A percentile compares a stretch with the other conserved stretches of the same genome.
Evolutionary conservation across 92 coral and sea anemone species (phyloP).

Genomic region (Phenganax subtilis): DNA sequence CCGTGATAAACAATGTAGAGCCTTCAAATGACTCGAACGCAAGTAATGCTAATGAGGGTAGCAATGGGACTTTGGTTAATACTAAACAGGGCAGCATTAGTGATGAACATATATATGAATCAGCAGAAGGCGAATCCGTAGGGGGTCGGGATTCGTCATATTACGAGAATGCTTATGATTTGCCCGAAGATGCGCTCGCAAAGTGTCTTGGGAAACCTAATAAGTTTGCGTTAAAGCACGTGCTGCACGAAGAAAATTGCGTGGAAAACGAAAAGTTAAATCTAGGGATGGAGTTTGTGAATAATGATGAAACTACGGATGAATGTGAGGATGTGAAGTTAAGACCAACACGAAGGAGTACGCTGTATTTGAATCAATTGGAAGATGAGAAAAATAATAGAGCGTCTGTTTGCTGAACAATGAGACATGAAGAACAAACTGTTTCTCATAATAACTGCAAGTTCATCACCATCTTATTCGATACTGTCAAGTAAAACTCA

Average conservation of each 20-base stretch:
- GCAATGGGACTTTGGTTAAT: background rate
- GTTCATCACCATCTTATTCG: too few relatives aligned
- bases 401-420: conserved; percentile 24
- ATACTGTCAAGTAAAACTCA: too few relatives aligned
- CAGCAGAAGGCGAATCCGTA: conserved; percentile 1
- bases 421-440: too few relatives aligned
- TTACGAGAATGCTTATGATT: conserved; percentile 24
- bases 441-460: too few relatives aligned
- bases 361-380: conserved; percentile 4
- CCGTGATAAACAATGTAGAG: conserved; percentile 3
- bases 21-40: background rate
- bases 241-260: conserved; percentile 6
- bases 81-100: background rate
- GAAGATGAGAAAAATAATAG: background rate
- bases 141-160: background rate
- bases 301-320: conserved; percentile 1
- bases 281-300: conserved; percentile 29
- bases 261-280: conserved; percentile 15
- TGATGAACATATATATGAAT: conserved; percentile 32
- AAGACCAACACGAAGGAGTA: conserved; percentile 5
- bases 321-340: conserved; percentile 17
- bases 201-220: conserved; percentile 22
- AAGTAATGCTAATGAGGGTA: background rate
- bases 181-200: conserved; percentile 33
- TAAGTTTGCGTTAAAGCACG: conserved; percentile 14